These are phyloP conservation scores for Psephotus haematonotus DNA, from an alignment of 2,113 vertebrate genomes.

Conservation along the genomic window DNA sequence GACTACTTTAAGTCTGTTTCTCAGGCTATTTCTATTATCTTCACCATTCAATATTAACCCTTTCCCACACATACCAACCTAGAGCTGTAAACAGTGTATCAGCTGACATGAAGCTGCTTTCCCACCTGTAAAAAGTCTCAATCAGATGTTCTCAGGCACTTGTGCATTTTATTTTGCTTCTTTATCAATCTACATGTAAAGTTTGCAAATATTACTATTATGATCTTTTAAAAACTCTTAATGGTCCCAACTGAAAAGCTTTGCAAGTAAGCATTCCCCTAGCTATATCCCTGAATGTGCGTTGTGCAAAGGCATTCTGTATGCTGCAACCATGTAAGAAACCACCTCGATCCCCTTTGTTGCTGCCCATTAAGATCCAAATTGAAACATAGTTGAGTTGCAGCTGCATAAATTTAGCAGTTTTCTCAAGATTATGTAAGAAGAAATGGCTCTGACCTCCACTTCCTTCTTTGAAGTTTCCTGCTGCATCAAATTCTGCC, in stretches of 20 bases:
- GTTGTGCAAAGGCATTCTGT: accelerated
- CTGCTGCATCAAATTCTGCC: background rate
- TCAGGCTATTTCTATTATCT: background rate
- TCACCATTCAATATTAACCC: background rate
- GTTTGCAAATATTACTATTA: background rate
- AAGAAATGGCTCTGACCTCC: background rate
- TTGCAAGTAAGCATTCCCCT: too few relatives aligned
- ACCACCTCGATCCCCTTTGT: accelerated
- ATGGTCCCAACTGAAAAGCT: background rate
- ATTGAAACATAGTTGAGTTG: background rate
- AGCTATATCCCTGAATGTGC: accelerated
- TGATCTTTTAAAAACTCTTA: background rate
- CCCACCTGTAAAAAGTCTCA: background rate
- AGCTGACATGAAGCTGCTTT: background rate
- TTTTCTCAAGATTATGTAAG: background rate
- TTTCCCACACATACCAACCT: background rate
- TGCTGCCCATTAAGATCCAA: background rate
- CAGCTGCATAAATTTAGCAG: accelerated
- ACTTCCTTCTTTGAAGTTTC: background rate
- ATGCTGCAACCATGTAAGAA: accelerated
- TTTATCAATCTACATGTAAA: background rate
- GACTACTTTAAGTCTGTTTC: background rate
- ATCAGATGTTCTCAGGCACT: background rate
- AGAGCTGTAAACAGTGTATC: background rate
- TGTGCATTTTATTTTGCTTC: background rate